Conservation (phyloP, 2,797 vertebrate species). For the Amblyraja radiata region DNA sequence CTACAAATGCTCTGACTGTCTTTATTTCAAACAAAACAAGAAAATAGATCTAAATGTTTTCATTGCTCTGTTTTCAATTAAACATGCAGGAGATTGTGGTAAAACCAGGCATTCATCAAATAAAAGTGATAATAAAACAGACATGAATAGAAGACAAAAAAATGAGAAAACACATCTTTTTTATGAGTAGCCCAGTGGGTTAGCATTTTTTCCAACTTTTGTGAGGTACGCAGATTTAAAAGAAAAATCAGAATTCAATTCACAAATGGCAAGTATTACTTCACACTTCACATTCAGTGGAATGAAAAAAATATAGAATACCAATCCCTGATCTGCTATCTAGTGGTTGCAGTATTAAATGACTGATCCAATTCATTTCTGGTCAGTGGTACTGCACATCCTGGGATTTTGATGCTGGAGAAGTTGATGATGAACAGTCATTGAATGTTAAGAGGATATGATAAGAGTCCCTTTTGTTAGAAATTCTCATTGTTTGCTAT, state of each 20-base stretch:
- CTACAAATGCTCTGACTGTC: not conserved
- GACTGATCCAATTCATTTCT: no score
- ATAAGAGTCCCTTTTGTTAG: no score
- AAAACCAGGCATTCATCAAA: not conserved
- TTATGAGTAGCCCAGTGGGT: not conserved
- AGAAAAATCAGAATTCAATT: not conserved
- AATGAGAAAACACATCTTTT: not conserved
- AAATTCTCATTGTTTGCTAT: no score
- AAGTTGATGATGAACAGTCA: no score
- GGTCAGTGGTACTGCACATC: no score
- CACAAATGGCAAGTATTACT: not conserved
- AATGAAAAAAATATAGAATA: no score
- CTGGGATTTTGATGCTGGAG: no score
- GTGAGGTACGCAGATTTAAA: not conserved
- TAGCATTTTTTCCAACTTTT: no score
- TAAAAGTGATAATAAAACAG: not conserved
- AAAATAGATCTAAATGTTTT: not conserved
- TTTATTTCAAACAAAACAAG: not conserved
- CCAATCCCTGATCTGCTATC: no score
- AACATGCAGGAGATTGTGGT: not conserved
- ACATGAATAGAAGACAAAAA: not conserved
- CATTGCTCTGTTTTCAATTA: not conserved
- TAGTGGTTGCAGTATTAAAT: no score
- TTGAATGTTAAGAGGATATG: no score
- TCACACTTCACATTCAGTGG: no score